A percentile compares a stretch with the other conserved stretches of the same genome.
These are phyloP conservation scores for Diorhabda elongata DNA, from an alignment of 1,140 invertebrate genomes.

Conservation along the genomic window DNA sequence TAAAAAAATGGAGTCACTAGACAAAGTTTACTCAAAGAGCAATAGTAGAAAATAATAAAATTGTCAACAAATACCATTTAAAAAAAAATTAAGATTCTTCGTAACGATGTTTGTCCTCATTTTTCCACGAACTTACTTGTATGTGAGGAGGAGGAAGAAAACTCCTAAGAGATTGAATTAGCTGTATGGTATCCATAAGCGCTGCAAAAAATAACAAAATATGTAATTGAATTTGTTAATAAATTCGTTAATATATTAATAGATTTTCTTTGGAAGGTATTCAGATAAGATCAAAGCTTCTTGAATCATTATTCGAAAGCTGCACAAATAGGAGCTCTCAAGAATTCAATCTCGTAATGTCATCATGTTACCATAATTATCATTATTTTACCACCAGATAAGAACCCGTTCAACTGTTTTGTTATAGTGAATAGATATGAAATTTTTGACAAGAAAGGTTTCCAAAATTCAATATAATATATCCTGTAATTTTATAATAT, in stretches of 20 bases:
- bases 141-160: constrained; percentile 80
- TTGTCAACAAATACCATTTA: neutral
- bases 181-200: constrained; percentile 77
- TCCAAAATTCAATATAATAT: no score
- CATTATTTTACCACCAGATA: no score
- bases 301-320: constrained; percentile 40
- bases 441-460: no score
- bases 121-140: constrained; percentile 82
- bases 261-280: neutral
- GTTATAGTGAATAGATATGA: no score
- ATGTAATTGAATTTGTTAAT: no score
- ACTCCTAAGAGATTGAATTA: constrained; percentile 76
- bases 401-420: no score
- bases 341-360: constrained; percentile 37
- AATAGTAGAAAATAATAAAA: neutral
- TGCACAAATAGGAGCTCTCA: constrained; percentile 34
- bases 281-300: constrained; percentile 46
- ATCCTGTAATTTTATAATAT: no score
- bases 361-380: constrained; percentile 30
- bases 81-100: constrained; percentile 40
- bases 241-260: neutral
- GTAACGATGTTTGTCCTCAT: constrained; percentile 72
- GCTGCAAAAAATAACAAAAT: constrained; percentile 52
- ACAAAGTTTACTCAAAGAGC: neutral
- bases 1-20: no score